phyloP scores from a whole-genome alignment of 2,113 vertebrate species.

The Aplodontia rufa region DNA sequence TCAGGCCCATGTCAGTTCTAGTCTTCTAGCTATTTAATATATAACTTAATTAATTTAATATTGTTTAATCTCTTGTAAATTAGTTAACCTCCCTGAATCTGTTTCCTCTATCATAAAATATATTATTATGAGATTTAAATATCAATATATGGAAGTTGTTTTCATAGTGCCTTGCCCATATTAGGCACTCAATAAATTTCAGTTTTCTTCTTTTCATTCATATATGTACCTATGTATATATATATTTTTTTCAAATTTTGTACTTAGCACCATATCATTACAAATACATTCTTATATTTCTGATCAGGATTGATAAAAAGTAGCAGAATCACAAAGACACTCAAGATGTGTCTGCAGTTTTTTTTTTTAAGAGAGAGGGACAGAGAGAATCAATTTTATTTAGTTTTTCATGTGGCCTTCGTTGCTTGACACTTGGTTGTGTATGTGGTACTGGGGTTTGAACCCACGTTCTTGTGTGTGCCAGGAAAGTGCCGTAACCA shows the following conservation, averaged over 20 bases:
- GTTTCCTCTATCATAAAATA: not conserved
- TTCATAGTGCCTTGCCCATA: not conserved
- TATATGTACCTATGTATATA: not conserved
- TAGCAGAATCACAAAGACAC: constrained; percentile 9
- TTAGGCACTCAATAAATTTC: not conserved
- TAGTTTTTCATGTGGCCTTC: too few species aligned
- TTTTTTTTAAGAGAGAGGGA: too few species aligned
- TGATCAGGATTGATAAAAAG: constrained; percentile 20
- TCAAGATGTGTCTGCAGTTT: constrained; percentile 20
- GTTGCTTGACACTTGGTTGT: too few species aligned
- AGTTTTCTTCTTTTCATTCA: constrained; percentile 7
- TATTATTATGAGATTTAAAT: not conserved
- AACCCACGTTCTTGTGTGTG: too few species aligned
- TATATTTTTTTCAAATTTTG: not conserved
- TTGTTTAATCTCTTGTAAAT: not conserved
- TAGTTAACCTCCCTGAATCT: not conserved
- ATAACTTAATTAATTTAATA: not conserved
- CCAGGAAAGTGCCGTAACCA: too few species aligned
- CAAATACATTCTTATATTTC: not conserved
- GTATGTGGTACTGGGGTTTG: too few species aligned
- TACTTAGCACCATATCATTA: not conserved
- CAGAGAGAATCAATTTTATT: too few species aligned
- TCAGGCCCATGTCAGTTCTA: not conserved
- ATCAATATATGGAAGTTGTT: not conserved
- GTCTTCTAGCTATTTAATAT: not conserved